These are phyloP conservation scores for Lathamus discolor DNA, from an alignment of 2,113 vertebrate genomes.

Conservation along the genomic window DNA sequence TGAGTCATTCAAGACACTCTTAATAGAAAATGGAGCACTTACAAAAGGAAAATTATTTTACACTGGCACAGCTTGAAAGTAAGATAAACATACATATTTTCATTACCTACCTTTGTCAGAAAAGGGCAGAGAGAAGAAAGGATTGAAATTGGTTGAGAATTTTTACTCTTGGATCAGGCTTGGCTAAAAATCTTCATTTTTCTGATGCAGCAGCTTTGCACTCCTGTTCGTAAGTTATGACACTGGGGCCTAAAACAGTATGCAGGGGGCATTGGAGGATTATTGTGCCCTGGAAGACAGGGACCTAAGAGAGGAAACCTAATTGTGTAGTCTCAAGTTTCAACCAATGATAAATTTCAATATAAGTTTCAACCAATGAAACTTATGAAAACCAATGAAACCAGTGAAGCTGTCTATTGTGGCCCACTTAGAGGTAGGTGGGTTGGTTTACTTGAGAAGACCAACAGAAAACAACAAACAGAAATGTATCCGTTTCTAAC, in stretches of 20 bases:
- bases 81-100: neutral
- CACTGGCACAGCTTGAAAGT: neutral
- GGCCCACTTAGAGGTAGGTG: neutral
- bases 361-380: neutral
- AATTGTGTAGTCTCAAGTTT: neutral
- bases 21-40: neutral
- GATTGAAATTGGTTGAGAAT: neutral
- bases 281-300: neutral
- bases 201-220: neutral
- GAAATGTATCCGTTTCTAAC: neutral
- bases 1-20: neutral
- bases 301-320: neutral
- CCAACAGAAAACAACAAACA: neutral
- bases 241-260: neutral
- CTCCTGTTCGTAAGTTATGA: fast-evolving
- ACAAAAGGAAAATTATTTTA: neutral
- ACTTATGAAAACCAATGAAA: too few relatives aligned
- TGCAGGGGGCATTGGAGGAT: neutral
- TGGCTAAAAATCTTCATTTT: neutral
- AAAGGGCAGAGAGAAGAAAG: neutral
- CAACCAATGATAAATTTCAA: neutral
- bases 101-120: neutral
- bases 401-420: neutral
- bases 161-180: neutral
- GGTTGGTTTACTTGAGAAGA: neutral